Base-by-base conservation (phyloP, 2,888 invertebrate species). In the Drosophila mulleri region DNA sequence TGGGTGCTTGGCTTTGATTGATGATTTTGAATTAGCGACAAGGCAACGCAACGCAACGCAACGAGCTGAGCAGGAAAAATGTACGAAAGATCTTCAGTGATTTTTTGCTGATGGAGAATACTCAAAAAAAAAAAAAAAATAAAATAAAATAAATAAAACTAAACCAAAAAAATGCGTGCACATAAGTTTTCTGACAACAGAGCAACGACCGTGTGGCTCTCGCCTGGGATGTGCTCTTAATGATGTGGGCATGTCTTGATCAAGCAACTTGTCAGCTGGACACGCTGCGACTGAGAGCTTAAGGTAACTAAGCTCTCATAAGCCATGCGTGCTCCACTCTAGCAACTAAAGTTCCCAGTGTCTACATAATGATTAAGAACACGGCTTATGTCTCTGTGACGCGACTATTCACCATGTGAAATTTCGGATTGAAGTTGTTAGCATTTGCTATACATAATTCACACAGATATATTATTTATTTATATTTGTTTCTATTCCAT, bases 11-110 rank as follows among this genome's bases (percentile, higher is more conserved):
- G 64, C 86, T 75, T 84, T 86, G 86, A 86, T 86, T 88, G 89
- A 86, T 86, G 85, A 87, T 76, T 80, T 64, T 69, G 73, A 89
- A 89, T 89, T 89, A 89, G 88, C 88, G 89, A 73, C 88, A 88
- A 71, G 77, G 70, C 75, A 66, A 56, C 84, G 42, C 65, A 58
- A 26, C 56, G 35, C 67, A 58, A 26, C 56, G 35, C 67, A 39
- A 26, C 50, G 37, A 58, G 11, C 64, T 64, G 59, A 73, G 67
- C 61, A 70, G 73, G 75, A 81, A 81, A 86, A 80, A 87, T 78
- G 60, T 67, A 63, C 74, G 68, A 61, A 66, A 78, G 82, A 86
- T 81, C 74, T 78, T 63, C 44, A 54, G 39, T 45, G 35, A 14
- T 32, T 45, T n/a, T 44, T 57, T 56, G 18, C 8, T 26, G 9